Evolutionary conservation across 2,888 invertebrate species (phyloP).

Genomic region (Tholera decimalis): DNA sequence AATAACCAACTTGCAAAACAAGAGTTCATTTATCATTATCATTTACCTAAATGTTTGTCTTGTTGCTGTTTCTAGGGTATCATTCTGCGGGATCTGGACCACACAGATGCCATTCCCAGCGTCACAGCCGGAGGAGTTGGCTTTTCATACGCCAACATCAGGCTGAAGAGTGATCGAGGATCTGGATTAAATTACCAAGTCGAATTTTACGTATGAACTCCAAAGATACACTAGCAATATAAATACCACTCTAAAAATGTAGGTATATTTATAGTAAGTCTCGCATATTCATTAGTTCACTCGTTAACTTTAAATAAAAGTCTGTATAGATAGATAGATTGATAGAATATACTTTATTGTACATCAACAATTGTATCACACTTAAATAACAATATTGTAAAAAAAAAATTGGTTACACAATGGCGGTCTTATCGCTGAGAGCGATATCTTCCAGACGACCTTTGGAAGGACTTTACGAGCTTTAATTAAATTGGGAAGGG

Average conservation of each 20-base stretch:
- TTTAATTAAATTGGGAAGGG: too few species aligned
- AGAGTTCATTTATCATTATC: too few species aligned
- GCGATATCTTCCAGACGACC: too few species aligned
- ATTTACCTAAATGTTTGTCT: conserved; percentile 4
- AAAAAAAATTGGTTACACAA: too few species aligned
- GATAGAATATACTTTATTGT: too few species aligned
- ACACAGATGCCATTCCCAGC: conserved; percentile 80
- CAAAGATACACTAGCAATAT: conserved; percentile 12
- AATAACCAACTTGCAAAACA: too few species aligned
- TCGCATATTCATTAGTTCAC: conserved; percentile 18
- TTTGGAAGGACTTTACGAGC: too few species aligned
- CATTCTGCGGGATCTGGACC: conserved; percentile 85
- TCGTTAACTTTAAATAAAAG: conserved; percentile 17
- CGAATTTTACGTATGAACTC: conserved; percentile 81
- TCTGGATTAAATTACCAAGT: conserved; percentile 87
- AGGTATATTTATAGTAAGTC: conserved; percentile 2
- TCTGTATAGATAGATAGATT: too few species aligned
- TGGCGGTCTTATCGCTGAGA: too few species aligned
- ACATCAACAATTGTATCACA: too few species aligned
- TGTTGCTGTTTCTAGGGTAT: conserved; percentile 80
- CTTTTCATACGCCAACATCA: conserved; percentile 85
- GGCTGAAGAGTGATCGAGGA: conserved; percentile 85
- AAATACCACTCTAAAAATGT: conserved; percentile 2
- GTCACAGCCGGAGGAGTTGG: conserved; percentile 88
- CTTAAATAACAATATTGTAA: too few species aligned